Conservation (phyloP, 2,113 vertebrate species). For the Clarias batrachus region DNA sequence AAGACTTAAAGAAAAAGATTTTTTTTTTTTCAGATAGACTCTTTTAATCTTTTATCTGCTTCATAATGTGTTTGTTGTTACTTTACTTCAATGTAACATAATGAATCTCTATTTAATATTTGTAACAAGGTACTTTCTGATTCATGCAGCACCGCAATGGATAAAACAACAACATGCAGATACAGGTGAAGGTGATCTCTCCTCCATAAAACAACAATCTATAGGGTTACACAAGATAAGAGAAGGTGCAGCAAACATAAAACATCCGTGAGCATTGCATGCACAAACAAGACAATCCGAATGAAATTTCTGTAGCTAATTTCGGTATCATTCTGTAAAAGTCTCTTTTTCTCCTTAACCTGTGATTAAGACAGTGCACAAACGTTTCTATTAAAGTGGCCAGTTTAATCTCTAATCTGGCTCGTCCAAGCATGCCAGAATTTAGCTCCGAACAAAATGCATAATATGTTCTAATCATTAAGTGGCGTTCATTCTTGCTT, state of each 20-base stretch:
- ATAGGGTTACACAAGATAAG: background rate
- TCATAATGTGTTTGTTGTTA: background rate
- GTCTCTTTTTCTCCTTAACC: background rate
- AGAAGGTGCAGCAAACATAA: background rate
- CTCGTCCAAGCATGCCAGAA: background rate
- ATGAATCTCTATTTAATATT: background rate
- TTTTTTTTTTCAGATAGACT: background rate
- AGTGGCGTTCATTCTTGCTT: background rate
- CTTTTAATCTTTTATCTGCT: conserved; percentile 2
- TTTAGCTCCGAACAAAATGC: background rate
- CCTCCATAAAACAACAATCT: background rate
- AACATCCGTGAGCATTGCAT: background rate
- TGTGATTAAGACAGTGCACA: background rate
- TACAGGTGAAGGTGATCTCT: background rate
- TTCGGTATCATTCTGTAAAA: background rate
- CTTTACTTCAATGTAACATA: background rate
- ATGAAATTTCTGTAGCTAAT: too few species aligned
- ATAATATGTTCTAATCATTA: conserved; percentile 7
- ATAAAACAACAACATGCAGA: background rate
- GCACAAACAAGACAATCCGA: background rate
- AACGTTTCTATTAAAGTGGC: background rate
- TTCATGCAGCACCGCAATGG: background rate
- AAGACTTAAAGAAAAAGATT: background rate
- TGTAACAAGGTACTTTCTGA: background rate
- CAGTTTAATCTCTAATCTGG: background rate